These are phyloP conservation scores for Thecocarcelia acutangulata DNA, from an alignment of 2,888 invertebrate species.

Conservation along the genomic window DNA sequence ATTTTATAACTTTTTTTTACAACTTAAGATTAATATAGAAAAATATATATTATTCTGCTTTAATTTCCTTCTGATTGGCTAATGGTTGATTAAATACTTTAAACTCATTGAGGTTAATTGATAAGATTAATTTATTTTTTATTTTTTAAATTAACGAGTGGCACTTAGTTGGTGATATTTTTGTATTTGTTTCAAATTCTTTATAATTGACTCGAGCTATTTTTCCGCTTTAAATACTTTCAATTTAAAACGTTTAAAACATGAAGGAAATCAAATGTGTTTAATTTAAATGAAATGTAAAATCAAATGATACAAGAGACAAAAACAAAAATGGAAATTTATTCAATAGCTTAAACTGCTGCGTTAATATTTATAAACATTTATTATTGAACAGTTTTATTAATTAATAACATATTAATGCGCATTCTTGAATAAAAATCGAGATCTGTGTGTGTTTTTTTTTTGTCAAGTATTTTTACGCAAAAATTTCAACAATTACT, in stretches of 20 bases:
- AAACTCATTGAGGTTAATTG: conserved; percentile 49
- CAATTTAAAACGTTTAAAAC: background rate
- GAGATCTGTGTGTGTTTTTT: no score
- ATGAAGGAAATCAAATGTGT: background rate
- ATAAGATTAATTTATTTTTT: conserved; percentile 39
- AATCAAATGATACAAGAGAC: background rate
- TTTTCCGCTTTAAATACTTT: conserved; percentile 23
- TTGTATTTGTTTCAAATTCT: background rate
- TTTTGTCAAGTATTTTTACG: no score
- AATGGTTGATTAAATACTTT: conserved; percentile 25
- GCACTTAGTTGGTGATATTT: conserved; percentile 6
- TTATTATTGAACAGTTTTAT: no score
- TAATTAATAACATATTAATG: no score
- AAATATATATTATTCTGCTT: background rate
- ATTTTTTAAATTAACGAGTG: conserved; percentile 19
- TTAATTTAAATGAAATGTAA: conserved; percentile 3
- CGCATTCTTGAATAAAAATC: no score
- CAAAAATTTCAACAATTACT: no score
- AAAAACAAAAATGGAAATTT: background rate
- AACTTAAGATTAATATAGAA: background rate
- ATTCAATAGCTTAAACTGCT: background rate
- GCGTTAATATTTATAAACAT: no score
- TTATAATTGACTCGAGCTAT: background rate
- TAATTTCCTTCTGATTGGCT: conserved; percentile 42
- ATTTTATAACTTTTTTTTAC: background rate